Conservation (phyloP, 2,797 vertebrate species). For the Novumbra hubbsi region DNA sequence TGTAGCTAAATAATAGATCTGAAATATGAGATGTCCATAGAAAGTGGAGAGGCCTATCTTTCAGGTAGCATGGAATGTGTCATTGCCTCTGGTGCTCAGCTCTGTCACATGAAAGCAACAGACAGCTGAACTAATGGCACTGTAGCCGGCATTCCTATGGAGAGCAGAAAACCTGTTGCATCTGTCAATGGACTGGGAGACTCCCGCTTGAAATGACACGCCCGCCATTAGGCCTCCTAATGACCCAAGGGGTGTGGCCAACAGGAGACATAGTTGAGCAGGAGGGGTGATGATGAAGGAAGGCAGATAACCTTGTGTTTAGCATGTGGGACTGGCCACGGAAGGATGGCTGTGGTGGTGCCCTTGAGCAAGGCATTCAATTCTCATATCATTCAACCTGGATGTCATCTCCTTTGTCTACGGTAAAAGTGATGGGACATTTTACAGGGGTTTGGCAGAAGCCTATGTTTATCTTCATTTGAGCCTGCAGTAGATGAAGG, state of each 20-base stretch:
- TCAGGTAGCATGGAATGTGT: neutral
- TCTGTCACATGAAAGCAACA: neutral
- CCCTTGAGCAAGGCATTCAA: too few relatives aligned
- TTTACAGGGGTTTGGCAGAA: slow-evolving; percentile 21
- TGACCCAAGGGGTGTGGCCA: slow-evolving; percentile 31
- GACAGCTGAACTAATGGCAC: neutral
- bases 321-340: slow-evolving; percentile 42
- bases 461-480: slow-evolving; percentile 19
- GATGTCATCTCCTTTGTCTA: neutral
- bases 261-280: slow-evolving; percentile 47
- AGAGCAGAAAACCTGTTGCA: slow-evolving; percentile 54
- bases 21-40: slow-evolving; percentile 5
- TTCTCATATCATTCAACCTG: too few relatives aligned
- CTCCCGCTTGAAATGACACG: slow-evolving; percentile 35
- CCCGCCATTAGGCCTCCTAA: slow-evolving; percentile 16
- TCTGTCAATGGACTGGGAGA: slow-evolving; percentile 1
- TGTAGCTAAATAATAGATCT: slow-evolving; percentile 14
- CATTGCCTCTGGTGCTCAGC: neutral
- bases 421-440: slow-evolving; percentile 57
- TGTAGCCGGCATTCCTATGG: neutral
- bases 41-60: neutral
- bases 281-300: slow-evolving; percentile 15
- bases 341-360: neutral
- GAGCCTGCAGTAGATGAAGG: slow-evolving; percentile 16
- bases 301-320: too few relatives aligned